Evolutionary conservation across 2,797 vertebrate species (phyloP).

Genomic region (Trematomus bernacchii): DNA sequence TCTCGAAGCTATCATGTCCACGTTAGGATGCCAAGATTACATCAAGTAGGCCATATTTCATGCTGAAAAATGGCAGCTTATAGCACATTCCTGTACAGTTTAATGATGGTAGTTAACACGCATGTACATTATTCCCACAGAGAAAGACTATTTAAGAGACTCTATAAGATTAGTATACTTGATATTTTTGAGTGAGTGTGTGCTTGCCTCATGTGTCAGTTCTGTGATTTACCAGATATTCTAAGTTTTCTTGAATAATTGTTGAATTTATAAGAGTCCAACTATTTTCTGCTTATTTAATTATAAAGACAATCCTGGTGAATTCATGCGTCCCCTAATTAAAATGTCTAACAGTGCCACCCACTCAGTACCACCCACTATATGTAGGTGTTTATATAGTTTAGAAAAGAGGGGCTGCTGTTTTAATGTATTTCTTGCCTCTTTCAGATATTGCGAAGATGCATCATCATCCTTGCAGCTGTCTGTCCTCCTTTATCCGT

Average conservation of each 20-base stretch:
- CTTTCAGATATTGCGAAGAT: slow-evolving; percentile 26
- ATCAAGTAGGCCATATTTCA: slow-evolving; percentile 27
- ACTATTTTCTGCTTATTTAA: slow-evolving; percentile 17
- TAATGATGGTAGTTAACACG: slow-evolving; percentile 32
- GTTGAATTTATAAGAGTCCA: slow-evolving; percentile 20
- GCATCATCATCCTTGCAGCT: slow-evolving; percentile 29
- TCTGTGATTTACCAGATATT: slow-evolving; percentile 26
- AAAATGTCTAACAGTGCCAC: slow-evolving; percentile 4
- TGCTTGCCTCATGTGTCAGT: slow-evolving; percentile 14
- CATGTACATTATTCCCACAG: slow-evolving; percentile 24
- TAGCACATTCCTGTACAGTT: slow-evolving; percentile 10
- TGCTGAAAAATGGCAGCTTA: slow-evolving; percentile 17
- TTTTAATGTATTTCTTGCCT: slow-evolving; percentile 14
- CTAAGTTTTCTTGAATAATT: slow-evolving; percentile 11
- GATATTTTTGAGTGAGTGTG: slow-evolving; percentile 1
- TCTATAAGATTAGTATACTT: background rate
- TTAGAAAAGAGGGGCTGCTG: slow-evolving; percentile 13
- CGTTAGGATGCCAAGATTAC: slow-evolving; percentile 8
- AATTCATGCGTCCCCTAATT: slow-evolving; percentile 26
- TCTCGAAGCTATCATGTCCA: background rate
- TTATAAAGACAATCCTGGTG: slow-evolving; percentile 24
- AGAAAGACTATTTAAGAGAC: slow-evolving; percentile 11
- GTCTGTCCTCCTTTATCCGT: slow-evolving; percentile 24
- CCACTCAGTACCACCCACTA: too few relatives aligned
- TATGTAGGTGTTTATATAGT: background rate